A percentile compares a stretch with the other conserved stretches of the same genome.
Conservation (phyloP, 1,140 invertebrate species). For the Oscheius sp. region DNA sequence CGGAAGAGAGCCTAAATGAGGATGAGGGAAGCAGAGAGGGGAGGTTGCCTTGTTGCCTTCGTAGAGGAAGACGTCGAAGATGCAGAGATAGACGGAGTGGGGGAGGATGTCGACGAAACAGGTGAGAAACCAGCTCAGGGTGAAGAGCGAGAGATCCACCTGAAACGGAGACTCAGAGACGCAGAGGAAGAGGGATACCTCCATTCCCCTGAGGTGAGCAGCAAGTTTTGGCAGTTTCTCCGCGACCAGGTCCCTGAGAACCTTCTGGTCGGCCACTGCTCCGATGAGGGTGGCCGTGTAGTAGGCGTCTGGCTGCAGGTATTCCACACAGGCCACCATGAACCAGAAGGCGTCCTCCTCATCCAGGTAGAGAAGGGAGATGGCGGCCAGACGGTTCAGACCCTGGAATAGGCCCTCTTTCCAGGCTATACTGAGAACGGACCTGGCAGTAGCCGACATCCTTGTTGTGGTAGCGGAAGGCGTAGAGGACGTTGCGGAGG, state of each 20-base stretch:
- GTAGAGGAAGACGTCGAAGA: slow-evolving; percentile 68
- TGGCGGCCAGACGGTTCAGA: slow-evolving; percentile 67
- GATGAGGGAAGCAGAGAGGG: background rate
- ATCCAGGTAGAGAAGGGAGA: slow-evolving; percentile 66
- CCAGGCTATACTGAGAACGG: background rate
- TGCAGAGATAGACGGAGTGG: slow-evolving; percentile 65
- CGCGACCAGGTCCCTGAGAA: slow-evolving; percentile 65
- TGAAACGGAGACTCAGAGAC: slow-evolving; percentile 34
- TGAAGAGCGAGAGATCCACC: slow-evolving; percentile 66
- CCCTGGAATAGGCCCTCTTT: slow-evolving; percentile 63
- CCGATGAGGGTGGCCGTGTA: slow-evolving; percentile 65
- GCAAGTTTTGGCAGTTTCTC: slow-evolving; percentile 66
- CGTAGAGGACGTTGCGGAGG: slow-evolving; percentile 39
- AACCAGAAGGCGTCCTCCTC: slow-evolving; percentile 70
- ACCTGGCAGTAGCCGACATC: slow-evolving; percentile 44
- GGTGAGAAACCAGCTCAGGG: slow-evolving; percentile 69
- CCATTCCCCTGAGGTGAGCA: slow-evolving; percentile 63
- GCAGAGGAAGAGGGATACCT: slow-evolving; percentile 65
- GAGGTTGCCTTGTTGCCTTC: slow-evolving; percentile 67
- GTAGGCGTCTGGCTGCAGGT: slow-evolving; percentile 67
- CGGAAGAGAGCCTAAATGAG: slow-evolving; percentile 62
- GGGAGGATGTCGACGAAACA: slow-evolving; percentile 68
- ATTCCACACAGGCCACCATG: slow-evolving; percentile 66
- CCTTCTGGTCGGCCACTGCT: slow-evolving; percentile 66
- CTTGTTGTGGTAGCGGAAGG: slow-evolving; percentile 41